These are phyloP conservation scores for Drosophila subpulchrella DNA, from an alignment of 1,140 invertebrate genomes.

Conservation along the genomic window DNA sequence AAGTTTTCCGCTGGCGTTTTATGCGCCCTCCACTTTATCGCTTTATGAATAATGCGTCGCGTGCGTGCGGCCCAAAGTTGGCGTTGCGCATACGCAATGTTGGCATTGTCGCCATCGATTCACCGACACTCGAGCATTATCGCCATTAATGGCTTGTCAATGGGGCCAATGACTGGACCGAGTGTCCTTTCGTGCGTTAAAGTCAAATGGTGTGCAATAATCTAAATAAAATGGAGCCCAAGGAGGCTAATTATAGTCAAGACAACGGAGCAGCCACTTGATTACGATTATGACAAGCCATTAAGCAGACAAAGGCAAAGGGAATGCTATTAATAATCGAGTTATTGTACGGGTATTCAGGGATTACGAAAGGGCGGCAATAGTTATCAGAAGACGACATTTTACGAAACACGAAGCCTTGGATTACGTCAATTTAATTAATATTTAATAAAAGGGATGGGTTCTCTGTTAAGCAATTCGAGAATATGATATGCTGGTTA, in stretches of 20 bases:
- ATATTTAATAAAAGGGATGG: background rate
- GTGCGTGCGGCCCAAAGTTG: conserved; percentile 59
- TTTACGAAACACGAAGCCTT: conserved; percentile 7
- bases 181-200: conserved; percentile 53
- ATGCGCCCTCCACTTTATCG: conserved; percentile 64
- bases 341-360: background rate
- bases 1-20: conserved; percentile 62
- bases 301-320: conserved; percentile 36
- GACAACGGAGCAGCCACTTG: conserved; percentile 27
- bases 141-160: conserved; percentile 63
- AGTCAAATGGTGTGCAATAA: conserved; percentile 70
- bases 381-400: background rate
- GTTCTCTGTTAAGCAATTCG: background rate
- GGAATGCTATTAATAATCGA: conserved; percentile 37
- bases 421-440: conserved; percentile 4
- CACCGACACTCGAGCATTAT: conserved; percentile 32
- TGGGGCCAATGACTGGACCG: conserved; percentile 30
- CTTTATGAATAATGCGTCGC: conserved; percentile 74
- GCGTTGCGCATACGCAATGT: conserved; percentile 66
- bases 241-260: conserved; percentile 42
- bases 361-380: background rate
- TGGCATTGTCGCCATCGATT: conserved; percentile 5
- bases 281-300: conserved; percentile 26
- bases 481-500: background rate
- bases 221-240: conserved; percentile 43